Conservation (phyloP, 2,113 vertebrate genomes). For the Cheilinus undulatus region DNA sequence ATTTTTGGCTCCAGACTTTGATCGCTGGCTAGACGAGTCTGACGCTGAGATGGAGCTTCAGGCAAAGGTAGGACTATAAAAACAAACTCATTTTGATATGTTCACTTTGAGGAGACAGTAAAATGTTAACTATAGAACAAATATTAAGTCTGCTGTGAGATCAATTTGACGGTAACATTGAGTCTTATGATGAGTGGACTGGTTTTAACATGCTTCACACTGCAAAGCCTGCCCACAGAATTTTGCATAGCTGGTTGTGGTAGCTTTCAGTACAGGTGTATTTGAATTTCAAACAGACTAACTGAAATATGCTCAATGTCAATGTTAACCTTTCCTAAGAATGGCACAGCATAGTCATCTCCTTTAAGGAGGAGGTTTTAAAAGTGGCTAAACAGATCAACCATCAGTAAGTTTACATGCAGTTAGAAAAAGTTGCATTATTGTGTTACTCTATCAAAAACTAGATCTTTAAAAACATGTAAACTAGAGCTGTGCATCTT, state of each 20-base stretch:
- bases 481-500: too few relatives aligned
- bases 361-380: too few relatives aligned
- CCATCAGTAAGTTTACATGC: too few relatives aligned
- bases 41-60: slow-evolving; percentile 96
- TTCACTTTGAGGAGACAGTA: background rate
- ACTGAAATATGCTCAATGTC: too few relatives aligned
- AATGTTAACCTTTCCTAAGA: too few relatives aligned
- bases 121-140: too few relatives aligned
- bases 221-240: background rate
- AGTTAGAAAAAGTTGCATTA: too few relatives aligned
- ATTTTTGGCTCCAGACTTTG: slow-evolving; percentile 94
- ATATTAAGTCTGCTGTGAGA: too few relatives aligned
- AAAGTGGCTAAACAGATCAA: too few relatives aligned
- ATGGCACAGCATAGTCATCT: too few relatives aligned
- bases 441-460: too few relatives aligned
- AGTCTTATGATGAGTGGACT: background rate
- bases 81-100: background rate
- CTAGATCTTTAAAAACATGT: too few relatives aligned
- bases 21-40: slow-evolving; percentile 97
- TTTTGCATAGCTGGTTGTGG: background rate
- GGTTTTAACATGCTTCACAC: background rate
- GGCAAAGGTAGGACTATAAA: slow-evolving; percentile 84
- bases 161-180: background rate
- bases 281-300: background rate
- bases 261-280: background rate